Base-by-base conservation (phyloP, 2,888 invertebrate species). In the Sylvicola fuscatus region DNA sequence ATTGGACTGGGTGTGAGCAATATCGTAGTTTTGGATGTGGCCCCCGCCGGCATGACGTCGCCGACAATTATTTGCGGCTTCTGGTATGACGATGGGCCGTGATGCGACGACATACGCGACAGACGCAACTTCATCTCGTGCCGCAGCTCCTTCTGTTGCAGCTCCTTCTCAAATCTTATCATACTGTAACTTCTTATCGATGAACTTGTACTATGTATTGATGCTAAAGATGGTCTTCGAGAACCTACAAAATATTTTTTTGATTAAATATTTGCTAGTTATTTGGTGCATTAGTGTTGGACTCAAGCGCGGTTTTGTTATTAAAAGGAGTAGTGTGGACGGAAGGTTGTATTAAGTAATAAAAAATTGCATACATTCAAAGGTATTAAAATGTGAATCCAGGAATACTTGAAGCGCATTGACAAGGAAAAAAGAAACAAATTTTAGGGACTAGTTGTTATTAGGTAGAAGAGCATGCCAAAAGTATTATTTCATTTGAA, bases 141-240 rank as follows among this genome's bases (percentile, higher is more conserved):
- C 35, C 82, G 61, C 49, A 78, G 70, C 51, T 82, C 81, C 53
- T 81, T 81, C 53, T 82, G 79, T 52, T 79, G 81, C 38, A 78
- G 60, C 51, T 84, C 84, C 45, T 73, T 68, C 54, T 84, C 84
- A 58, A 80, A 79, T 42, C 78, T 66, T 53, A 72, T 70, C 45
- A 78, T 69, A 51, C 82, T 81, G 60, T 80, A 83, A 58, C 82
- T 83, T 52, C 79, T 70, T 42, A 81, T 70, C 35, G 83, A 84
- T 41, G 78, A 82, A 46, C 75, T 73, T 54, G 75, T 77, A 65
- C 83, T 83, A 55, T 84, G 83, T 48, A 84, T 67, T 43, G 83
- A 84, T 45, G 76, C 78, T 66, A 83, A 64, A 68, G 83, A 82
- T 63, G 83, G 82, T 65, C 83, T 73, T 66, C 83, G 69, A 53